Percentiles rank a stretch among this genome's conserved stretches.
Evolutionary conservation across 2,113 vertebrate genomes (phyloP).

Genomic region (Oryzias javanicus): DNA sequence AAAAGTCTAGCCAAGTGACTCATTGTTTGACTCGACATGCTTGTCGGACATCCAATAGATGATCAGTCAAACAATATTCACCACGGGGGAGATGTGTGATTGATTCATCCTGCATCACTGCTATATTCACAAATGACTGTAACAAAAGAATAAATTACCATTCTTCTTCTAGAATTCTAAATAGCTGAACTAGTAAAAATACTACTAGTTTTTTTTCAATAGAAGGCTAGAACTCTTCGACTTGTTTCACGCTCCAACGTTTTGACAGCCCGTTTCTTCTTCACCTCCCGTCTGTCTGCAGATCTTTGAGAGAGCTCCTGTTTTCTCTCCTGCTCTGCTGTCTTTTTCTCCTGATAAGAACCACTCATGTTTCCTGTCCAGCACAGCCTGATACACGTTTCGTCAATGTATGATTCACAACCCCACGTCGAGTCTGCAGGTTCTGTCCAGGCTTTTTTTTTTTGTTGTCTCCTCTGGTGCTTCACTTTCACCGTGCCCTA

Average conservation of each 20-base stretch:
- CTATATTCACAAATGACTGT: conserved; percentile 13
- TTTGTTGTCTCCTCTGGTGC: conserved; percentile 27
- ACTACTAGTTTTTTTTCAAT: not conserved
- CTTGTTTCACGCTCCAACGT: conserved; percentile 3
- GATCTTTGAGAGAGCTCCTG: conserved; percentile 35
- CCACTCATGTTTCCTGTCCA: conserved; percentile 51
- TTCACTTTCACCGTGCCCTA: conserved; percentile 62
- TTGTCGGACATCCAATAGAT: not conserved
- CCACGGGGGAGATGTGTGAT: not conserved
- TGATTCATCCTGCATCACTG: conserved; percentile 26
- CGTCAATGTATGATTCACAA: conserved; percentile 45
- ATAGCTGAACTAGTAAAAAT: not conserved
- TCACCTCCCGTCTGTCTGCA: conserved; percentile 12
- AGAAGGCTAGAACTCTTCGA: not conserved
- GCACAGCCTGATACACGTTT: conserved; percentile 35
- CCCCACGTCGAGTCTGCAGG: conserved; percentile 43
- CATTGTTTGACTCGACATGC: conserved; percentile 26
- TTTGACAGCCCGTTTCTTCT: conserved; percentile 39
- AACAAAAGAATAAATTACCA: not conserved
- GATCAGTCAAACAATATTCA: conserved; percentile 12
- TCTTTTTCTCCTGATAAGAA: conserved; percentile 40
- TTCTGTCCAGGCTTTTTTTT: conserved; percentile 29
- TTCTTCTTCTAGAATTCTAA: conserved; percentile 13
- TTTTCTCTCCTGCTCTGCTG: conserved; percentile 27
- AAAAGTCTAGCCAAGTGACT: conserved; percentile 20